Base-by-base conservation (phyloP, 2,888 invertebrate species). In the Dasypogon diadema region DNA sequence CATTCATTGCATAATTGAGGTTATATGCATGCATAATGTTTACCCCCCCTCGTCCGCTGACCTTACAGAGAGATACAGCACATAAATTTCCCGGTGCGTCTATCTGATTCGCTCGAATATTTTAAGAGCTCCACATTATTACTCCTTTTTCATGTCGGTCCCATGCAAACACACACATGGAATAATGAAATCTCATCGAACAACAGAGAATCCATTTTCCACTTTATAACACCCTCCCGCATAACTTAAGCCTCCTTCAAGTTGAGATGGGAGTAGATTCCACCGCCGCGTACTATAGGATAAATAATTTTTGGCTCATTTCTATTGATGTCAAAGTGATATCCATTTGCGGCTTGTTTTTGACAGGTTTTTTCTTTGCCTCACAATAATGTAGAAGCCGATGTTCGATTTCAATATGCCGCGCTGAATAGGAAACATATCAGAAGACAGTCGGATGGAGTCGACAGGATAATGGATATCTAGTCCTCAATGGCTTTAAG, bases 11-110 rank as follows among this genome's bases (percentile, higher is more conserved):
- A 30, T 0, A 42, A 42, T 42, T 42, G 42, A 42, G 42, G 42
- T 42, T 42, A 42, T 42, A n/a, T 42, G 42, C 42, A 42, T 42
- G 42, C 42, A 42, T 42, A 42, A 42, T 42, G 42, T 42, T n/a
- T n/a, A 42, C n/a, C 42, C 6, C 30, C n/a, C 42, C 6, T 8
- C 30, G 8, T 30, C 30, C 30, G 8, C 4, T 30, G n/a, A n/a
- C n/a, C n/a, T n/a, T n/a, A n/a, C n/a, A n/a, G n/a, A n/a, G n/a
- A n/a, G n/a, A 30, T 30, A 30, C 4, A 30, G 8, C 30, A 30
- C 30, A 30, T 8, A 30, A 30, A 30, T 30, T 30, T 30, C 30
- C 4, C 8, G 30, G 8, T 30, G 30, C 30, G 8, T 30, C 30
- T n/a, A 30, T 8, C 30, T 5, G 8, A 8, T 30, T 5, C 30